A percentile compares a stretch with the other conserved stretches of the same genome.
Conservation (phyloP, 2,888 invertebrate species). For the Pasiphila rectangulata region DNA sequence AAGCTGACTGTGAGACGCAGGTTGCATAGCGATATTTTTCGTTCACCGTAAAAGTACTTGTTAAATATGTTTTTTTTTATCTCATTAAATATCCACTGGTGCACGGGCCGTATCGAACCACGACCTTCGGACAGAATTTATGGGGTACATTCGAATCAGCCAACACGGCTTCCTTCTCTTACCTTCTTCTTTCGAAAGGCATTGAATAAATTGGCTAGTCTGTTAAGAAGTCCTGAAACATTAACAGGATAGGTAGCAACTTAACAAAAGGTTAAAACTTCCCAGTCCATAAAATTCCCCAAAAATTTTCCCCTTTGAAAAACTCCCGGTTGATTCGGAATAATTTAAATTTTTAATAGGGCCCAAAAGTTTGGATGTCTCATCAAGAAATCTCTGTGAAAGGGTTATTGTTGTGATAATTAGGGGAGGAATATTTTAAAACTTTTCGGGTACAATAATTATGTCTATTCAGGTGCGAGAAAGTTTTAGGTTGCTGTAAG, state of each 20-base stretch:
- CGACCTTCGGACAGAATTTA: too few relatives aligned
- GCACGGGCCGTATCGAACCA: too few relatives aligned
- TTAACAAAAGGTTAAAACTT: conserved; percentile 17
- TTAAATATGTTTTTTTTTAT: too few relatives aligned
- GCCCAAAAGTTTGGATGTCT: conserved; percentile 40
- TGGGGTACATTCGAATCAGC: too few relatives aligned
- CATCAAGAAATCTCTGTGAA: conserved; percentile 43
- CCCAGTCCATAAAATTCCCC: conserved; percentile 12
- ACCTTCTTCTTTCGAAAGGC: too few relatives aligned
- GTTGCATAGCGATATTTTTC: too few relatives aligned
- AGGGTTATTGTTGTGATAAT: conserved; percentile 58
- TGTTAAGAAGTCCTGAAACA: conserved; percentile 7
- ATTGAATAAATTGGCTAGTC: conserved; percentile 5
- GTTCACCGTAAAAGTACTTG: too few relatives aligned
- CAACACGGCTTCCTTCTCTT: too few relatives aligned
- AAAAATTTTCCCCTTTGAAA: conserved; percentile 15
- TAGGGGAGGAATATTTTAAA: conserved; percentile 40
- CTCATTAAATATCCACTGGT: too few relatives aligned
- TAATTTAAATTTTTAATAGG: conserved; percentile 33
- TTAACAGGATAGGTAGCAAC: conserved; percentile 5
- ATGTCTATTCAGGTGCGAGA: conserved; percentile 23
- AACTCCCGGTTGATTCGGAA: conserved; percentile 21
- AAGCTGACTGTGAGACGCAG: too few relatives aligned
- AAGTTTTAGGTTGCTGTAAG: conserved; percentile 17
- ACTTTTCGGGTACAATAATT: conserved; percentile 24